Evolutionary conservation across 2,113 vertebrate genomes (phyloP), one percentile per base, ranked within the genome.

Genomic region (Opisthocomus hoazin): DNA sequence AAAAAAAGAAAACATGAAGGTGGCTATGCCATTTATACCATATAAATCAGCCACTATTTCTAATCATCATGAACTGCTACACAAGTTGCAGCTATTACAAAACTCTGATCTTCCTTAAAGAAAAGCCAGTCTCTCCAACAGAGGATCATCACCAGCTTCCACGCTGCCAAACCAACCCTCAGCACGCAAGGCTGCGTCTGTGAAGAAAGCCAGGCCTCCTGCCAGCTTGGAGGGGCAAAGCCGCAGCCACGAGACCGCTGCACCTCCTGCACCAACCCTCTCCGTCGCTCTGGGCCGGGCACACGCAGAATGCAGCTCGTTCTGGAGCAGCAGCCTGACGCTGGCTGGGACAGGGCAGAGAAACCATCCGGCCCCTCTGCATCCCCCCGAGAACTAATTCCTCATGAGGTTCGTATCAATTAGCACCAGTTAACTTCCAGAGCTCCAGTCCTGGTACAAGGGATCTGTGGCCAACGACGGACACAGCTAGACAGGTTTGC

Each of bases 151-250:
- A 56, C 36, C 76, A 46, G 13, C 48, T 30, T 9, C 60, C 89
- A 29, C 5, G 1, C 16, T 39, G 41, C 41, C 36, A 23, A 12
- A 22, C 0, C 70, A 27, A 30, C 23, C 3, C 1, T 18, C n/a
- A 12, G 22, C 45, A 60, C 1, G 0, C 7, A 1, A 0, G 5
- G 29, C 14, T 21, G 32, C 29, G 51, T 22, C 69, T 18, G 5
- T 64, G 60, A 23, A 12, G 77, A 9, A 26, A 53, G 34, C 15
- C 53, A 81, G 48, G 46, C 39, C 65, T 65, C 51, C 63, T 41
- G 37, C 36, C 66, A 50, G 63, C 50, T 27, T 29, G 32, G 6
- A 17, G 30, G 21, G 58, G 54, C 2, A 24, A 45, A 41, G 5
- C 71, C 56, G 71, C 46, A 64, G 51, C 50, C 48, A 22, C 21